Base-by-base conservation (phyloP, 2,888 invertebrate genomes). In the Dorcus parallelipipedus region DNA sequence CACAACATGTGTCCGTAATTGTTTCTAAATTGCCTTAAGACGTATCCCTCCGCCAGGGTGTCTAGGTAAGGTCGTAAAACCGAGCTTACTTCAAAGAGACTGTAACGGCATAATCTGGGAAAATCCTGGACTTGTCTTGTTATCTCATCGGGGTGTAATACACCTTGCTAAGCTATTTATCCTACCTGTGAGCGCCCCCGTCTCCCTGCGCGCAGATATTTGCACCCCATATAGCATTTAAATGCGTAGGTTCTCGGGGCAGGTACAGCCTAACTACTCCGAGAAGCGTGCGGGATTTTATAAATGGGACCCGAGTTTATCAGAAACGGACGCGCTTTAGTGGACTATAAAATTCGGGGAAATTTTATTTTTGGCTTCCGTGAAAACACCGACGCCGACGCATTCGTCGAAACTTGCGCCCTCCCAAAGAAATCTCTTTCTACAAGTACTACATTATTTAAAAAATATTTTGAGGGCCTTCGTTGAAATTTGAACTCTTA, bases 111-210 rank as follows among this genome's bases (percentile, higher is more conserved):
- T 50, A 50, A 50, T 50, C 50, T 50, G 50, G 33, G 50, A 50
- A 50, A 50, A 50, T 50, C 50, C 50, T n/a, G 14, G 38, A 39
- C 50, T 38, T 50, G 50, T 39, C 50, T 10, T 14, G 50, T 39
- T 50, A 50, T 50, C 50, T 39, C 40, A 17, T 39, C n/a, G 40
- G 39, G 14, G 50, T 17, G 38, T 50, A 50, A 50, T 50, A 17
- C 17, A 39, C 50, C 50, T 40, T 14, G 40, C 39, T 50, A 50
- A 50, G 50, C 50, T 40, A 39, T 50, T 50, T 54, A 61, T 60
- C 64, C 64, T 67, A 65, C 64, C 67, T 67, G 63, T 51, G 49
- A 43, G 47, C 56, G 57, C 64, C 63, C 63, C 61, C 59, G 49
- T 59, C 61, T 61, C 64, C 67, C 26, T 7, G 6, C 45, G 45